Evolutionary conservation across 2,797 vertebrate genomes (phyloP).

Genomic region (Poecilia gillii): DNA sequence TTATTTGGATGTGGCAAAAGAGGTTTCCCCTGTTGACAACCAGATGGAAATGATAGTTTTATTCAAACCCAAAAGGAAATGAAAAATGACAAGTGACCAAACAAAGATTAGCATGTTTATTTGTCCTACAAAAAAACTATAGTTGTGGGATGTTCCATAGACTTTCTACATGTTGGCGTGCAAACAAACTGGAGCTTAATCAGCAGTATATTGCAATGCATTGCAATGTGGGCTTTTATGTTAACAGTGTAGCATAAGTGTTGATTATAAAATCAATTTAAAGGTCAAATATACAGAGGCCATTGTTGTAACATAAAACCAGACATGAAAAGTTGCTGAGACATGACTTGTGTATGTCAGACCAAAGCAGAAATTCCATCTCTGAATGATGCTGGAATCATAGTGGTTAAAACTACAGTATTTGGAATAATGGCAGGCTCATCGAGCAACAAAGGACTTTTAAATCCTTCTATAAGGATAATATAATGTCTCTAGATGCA

Average conservation of each 20-base stretch:
- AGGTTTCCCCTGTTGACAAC: slow-evolving; percentile 64
- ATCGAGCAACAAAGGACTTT: background rate
- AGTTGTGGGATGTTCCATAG: slow-evolving; percentile 7
- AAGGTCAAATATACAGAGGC: background rate
- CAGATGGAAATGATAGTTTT: slow-evolving; percentile 59
- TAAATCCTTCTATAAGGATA: background rate
- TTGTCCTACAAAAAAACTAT: slow-evolving; percentile 43
- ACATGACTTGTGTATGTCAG: background rate
- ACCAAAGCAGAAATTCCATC: background rate
- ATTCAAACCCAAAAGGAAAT: slow-evolving; percentile 64
- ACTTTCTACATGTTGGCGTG: slow-evolving; percentile 7
- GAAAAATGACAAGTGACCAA: slow-evolving; percentile 69
- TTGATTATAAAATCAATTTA: background rate
- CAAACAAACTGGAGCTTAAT: slow-evolving; percentile 13
- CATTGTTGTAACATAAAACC: no score
- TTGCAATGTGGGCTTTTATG: background rate
- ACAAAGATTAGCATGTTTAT: slow-evolving; percentile 71
- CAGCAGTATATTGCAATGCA: slow-evolving; percentile 1
- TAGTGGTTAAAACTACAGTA: background rate
- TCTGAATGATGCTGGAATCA: no score
- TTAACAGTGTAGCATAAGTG: background rate
- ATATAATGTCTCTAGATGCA: background rate
- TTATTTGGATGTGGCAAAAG: slow-evolving; percentile 56
- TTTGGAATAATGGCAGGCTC: background rate
- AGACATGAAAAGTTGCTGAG: background rate